Evolutionary conservation across 2,113 vertebrate genomes (phyloP), one percentile per base, ranked within the genome.

Genomic region (Psephotus haematonotus): DNA sequence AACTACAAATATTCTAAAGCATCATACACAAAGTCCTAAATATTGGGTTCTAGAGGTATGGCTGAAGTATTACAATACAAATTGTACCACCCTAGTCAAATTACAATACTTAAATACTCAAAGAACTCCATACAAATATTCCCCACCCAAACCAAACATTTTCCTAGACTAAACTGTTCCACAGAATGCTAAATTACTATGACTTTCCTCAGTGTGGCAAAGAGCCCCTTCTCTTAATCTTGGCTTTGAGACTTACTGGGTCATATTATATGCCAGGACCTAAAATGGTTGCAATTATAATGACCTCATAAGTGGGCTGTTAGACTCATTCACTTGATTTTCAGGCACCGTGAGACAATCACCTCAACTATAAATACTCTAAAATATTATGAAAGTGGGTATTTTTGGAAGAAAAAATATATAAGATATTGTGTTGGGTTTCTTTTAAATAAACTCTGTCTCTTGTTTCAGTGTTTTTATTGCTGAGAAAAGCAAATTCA

Each of bases 241-340:
- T 86, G 53, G 89, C 37, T 80, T 68, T 72, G 33, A 90, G 46
- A 92, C 60, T 78, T 81, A 22, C 0, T 82, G 82, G 52, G 31
- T 90, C 49, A 44, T n/a, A 62, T 46, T 74, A 77, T 77, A 83
- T 17, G n/a, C 9, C 19, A 88, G 63, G 43, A 27, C 29, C 59
- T 92, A 86, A 93, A 95, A 92, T 71, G 50, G 55, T 17, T 90
- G 39, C 72, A 96, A 83, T 81, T 93, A 90, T 70, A 93, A 86
- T 53, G 79, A 86, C 50, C 75, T 94, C 50, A 22, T 81, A 90
- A 95, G 31, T 74, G 52, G 28, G 53, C 50, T 90, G 71, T 80
- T 88, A 82, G 46, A 82, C 5, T 44, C 90, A 92, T 65, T 90
- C 2, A 83, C 35, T 88, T 80, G 31, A 74, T 94, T 96, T 86